Evolutionary conservation across 2,113 vertebrate genomes (phyloP), one percentile per base, ranked within the genome.

Genomic region (Felis chaus): DNA sequence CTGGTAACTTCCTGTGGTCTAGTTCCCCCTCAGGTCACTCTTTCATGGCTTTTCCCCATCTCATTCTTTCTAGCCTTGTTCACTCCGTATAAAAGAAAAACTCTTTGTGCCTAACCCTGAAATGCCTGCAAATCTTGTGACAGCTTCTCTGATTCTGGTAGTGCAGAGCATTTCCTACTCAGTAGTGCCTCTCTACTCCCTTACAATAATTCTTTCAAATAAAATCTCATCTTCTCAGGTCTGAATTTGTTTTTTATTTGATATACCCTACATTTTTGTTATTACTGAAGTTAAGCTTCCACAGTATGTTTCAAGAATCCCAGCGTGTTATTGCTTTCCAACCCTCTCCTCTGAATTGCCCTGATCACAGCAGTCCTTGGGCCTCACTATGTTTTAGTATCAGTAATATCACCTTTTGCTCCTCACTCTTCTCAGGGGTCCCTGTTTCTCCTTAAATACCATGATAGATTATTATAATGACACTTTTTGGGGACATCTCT

Each of bases 361-460:
- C 7, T 3, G 21, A 73, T 19, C 79, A 23, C n/a, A 53, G 33
- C 6, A 53, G 5, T 53, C 69, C 11, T 45, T 41, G 13, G 9
- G 0, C 3, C 13, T 29, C 74, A 53, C 0, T 81, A 31, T 4
- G 45, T 6, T 55, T 66, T 89, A n/a, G 41, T 39, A 41, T 15
- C 29, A 48, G 1, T 12, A 31, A 71, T 18, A 0, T 61, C 50
- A 41, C 5, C 16, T 1, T 12, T 21, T 1, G 16, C 4, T 4
- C 6, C 15, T 45, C 5, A 45, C 0, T 84, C 7, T 57, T 66
- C 45, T 71, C 29, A 78, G 36, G 4, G 23, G 31, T 31, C 57
- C n/a, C 41, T 92, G 2, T 83, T 81, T 61, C 50, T 71, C 11
- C 16, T 84, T 57, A 87, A 82, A 74, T 76, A 80, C 33, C 31